Conservation (phyloP, 2,797 vertebrate genomes). For the Menidia menidia region DNA sequence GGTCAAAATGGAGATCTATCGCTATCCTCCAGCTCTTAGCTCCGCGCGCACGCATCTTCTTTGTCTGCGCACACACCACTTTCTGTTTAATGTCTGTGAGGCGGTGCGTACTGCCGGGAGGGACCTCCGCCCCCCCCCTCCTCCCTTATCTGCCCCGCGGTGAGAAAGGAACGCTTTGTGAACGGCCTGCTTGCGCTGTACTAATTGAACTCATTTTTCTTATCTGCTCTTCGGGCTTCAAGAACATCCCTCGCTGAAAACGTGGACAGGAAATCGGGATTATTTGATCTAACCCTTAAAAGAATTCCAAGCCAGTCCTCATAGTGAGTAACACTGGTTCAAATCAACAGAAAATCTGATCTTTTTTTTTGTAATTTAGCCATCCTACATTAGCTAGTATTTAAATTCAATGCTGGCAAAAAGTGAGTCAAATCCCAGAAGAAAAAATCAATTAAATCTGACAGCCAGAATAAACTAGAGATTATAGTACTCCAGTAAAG, state of each 20-base stretch:
- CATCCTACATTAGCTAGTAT: background rate
- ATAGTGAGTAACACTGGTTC: background rate
- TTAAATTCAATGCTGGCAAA: background rate
- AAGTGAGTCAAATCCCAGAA: background rate
- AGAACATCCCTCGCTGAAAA: conserved; percentile 44
- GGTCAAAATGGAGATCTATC: background rate
- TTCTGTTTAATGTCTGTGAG: conserved; percentile 41
- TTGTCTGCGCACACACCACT: conserved; percentile 3
- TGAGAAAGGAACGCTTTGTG: conserved; percentile 50
- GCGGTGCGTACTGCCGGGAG: conserved; percentile 1
- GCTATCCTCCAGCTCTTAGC: background rate
- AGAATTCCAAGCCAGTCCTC: background rate
- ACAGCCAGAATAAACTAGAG: background rate
- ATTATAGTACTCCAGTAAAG: background rate
- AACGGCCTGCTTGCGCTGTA: conserved; percentile 41
- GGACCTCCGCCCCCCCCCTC: conserved; percentile 35
- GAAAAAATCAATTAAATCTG: background rate
- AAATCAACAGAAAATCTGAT: too few relatives aligned
- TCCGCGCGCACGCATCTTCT: background rate
- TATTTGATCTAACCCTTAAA: too few relatives aligned
- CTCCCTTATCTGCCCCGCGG: conserved; percentile 24
- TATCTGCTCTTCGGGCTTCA: conserved; percentile 41
- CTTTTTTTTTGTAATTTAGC: background rate
- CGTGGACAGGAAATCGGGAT: too few relatives aligned
- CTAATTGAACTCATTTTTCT: conserved; percentile 43